These are phyloP conservation scores for Chiloscyllium plagiosum DNA, from an alignment of 2,113 vertebrate genomes.

Conservation along the genomic window DNA sequence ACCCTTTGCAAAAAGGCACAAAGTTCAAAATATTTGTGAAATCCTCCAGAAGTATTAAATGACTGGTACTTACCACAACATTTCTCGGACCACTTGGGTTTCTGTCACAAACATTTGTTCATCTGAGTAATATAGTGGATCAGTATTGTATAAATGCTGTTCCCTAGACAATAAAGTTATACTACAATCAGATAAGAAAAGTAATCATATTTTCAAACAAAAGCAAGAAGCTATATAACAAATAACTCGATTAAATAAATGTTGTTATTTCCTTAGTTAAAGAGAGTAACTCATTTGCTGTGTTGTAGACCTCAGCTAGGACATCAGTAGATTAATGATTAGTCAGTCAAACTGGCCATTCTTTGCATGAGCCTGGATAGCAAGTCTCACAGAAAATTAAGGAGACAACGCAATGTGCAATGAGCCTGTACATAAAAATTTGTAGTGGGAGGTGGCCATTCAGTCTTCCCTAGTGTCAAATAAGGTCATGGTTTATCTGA, in stretches of 20 bases:
- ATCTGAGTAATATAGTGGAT: constrained; percentile 81
- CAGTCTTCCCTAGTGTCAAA: too few species aligned
- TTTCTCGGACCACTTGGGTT: constrained; percentile 90
- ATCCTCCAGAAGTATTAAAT: neutral
- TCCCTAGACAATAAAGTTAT: constrained; percentile 63
- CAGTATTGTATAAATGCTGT: constrained; percentile 83
- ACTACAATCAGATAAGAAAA: neutral
- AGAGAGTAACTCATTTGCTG: neutral
- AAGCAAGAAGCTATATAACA: neutral
- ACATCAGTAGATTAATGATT: neutral
- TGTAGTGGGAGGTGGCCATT: too few species aligned
- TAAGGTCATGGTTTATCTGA: too few species aligned
- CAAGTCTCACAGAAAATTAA: neutral
- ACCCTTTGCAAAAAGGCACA: neutral
- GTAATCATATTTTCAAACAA: neutral
- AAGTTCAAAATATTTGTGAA: neutral
- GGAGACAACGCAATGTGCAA: neutral
- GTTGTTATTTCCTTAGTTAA: neutral
- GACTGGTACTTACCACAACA: constrained; percentile 73
- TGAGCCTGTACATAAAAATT: neutral
- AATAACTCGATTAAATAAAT: neutral
- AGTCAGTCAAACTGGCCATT: neutral
- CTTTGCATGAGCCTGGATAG: neutral
- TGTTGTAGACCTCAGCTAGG: neutral
- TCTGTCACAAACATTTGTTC: constrained; percentile 85